Evolutionary conservation across 2,113 vertebrate genomes (phyloP).

Genomic region (Phocoena sinus): DNA sequence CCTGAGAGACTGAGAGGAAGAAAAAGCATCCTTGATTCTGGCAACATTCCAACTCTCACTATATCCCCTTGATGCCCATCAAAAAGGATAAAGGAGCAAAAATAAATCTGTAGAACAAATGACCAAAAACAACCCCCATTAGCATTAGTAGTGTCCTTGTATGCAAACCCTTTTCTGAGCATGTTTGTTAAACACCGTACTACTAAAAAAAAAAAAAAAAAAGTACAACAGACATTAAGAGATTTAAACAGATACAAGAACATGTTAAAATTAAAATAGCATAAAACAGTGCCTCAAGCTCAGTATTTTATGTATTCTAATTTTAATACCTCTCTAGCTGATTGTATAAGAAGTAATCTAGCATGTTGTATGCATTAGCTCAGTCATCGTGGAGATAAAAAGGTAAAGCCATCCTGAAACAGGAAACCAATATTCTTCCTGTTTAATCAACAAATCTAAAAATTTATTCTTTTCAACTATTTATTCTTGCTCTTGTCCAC

Average conservation of each 20-base stretch:
- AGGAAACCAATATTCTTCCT: conserved; percentile 86
- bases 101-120: not conserved
- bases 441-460: conserved; percentile 81
- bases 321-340: not conserved
- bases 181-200: not conserved
- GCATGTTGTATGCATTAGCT: conserved; percentile 25
- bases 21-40: not conserved
- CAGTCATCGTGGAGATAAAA: conserved; percentile 58
- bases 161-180: not conserved
- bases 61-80: not conserved
- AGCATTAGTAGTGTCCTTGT: not conserved
- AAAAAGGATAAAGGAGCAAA: not conserved
- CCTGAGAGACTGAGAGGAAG: not conserved
- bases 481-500: conserved; percentile 42
- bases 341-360: conserved; percentile 16
- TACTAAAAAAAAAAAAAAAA: not conserved
- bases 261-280: conserved; percentile 2
- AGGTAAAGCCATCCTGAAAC: conserved; percentile 79
- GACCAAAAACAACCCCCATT: not conserved
- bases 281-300: not conserved
- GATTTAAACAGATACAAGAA: not conserved
- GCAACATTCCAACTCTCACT: not conserved
- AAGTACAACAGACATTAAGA: not conserved
- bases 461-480: conserved; percentile 62
- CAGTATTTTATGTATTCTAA: not conserved